phyloP scores from a whole-genome alignment of 2,113 vertebrate species.

The Malurus cyaneus region DNA sequence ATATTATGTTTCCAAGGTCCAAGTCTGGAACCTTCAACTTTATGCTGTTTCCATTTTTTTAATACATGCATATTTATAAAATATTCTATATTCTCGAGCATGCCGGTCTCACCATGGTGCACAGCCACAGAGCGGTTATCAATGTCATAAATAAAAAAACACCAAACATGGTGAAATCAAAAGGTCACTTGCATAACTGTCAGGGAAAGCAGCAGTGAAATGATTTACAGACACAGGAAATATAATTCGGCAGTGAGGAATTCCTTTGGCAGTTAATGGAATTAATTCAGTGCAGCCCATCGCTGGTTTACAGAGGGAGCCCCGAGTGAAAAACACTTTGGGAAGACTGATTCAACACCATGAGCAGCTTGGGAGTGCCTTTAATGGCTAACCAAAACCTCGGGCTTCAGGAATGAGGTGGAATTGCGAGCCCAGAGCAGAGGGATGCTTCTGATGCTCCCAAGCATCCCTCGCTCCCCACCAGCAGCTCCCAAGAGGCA shows the following conservation, averaged over 20 bases:
- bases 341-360: constrained; percentile 7
- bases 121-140: constrained; percentile 22
- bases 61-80: background rate
- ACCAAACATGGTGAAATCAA: constrained; percentile 51
- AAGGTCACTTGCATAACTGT: constrained; percentile 70
- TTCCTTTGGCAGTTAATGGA: constrained; percentile 52
- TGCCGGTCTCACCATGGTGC: background rate
- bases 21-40: constrained; percentile 19
- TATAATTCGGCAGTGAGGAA: constrained; percentile 49
- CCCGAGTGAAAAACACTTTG: background rate
- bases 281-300: constrained; percentile 49
- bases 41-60: background rate
- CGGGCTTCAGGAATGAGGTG: background rate
- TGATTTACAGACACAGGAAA: constrained; percentile 69
- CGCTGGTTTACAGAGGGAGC: background rate
- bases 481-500: background rate
- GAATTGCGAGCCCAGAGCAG: rapidly evolving
- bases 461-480: background rate
- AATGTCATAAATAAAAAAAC: constrained; percentile 39
- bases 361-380: background rate
- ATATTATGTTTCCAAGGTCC: constrained; percentile 15
- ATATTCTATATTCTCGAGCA: background rate
- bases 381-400: background rate
- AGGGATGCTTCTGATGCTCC: background rate
- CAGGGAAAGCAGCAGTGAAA: constrained; percentile 27